Evolutionary conservation across 2,888 invertebrate species (phyloP), one percentile per base, ranked within the genome.

Genomic region (Phasia obesa): DNA sequence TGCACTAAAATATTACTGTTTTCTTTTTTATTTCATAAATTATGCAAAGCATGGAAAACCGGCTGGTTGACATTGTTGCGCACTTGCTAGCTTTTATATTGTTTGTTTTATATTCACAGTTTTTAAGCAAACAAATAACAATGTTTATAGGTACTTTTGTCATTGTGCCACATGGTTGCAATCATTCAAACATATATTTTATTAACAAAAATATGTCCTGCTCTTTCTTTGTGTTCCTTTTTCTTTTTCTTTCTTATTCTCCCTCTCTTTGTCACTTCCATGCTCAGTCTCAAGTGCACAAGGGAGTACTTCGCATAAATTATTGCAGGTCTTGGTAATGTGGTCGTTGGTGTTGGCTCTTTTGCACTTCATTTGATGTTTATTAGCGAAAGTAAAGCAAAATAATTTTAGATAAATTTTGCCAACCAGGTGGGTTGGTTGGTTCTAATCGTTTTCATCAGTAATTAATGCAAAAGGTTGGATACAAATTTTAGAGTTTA

Each of bases 241-340:
- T 35, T 3, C 1, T 35, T 35, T 11, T 11, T 2, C 11, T 35
- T 2, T 35, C 35, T 11, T 5, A 35, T 11, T 35, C 35, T 11
- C 11, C 1, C 2, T 11, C 11, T 35, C 5, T 35, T 11, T 11
- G 9, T 2, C 1, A 11, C 35, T 35, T 44, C 17, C 51, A 25
- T 49, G 65, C 38, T 65, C 47, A 65, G 80, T 75, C 70, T 75
- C 75, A 76, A 81, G 81, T 76, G 70, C 70, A 65, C 49, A 69
- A 69, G 53, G 5, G 49, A 74, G 69, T 57, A 49, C 51, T 51
- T 64, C 44, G 19, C 64, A 71, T 75, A 76, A 75, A 70, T 76
- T 81, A 76, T 44, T 65, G 23, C 6, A 35, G 13, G 27, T 51
- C 51, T 55, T 64, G 6, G 38, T 38, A 19, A 49, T 59, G 59